A percentile compares a stretch with the other conserved stretches of the same genome.
Evolutionary conservation across 2,113 vertebrate species (phyloP).

Genomic region (Hystrix brachyura): DNA sequence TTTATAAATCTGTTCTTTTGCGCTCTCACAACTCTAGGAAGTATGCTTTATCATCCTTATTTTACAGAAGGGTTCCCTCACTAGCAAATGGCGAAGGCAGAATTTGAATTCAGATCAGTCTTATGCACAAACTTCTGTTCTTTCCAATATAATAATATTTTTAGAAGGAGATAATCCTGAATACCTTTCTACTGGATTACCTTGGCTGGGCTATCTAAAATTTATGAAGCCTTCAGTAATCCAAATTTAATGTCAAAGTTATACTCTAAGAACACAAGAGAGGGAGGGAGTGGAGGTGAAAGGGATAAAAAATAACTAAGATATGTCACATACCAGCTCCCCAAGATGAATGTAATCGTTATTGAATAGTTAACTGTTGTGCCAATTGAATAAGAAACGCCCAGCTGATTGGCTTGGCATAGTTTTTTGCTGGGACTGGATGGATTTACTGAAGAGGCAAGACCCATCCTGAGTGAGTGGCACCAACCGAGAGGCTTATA

Average conservation of each 20-base stretch:
- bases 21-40: background rate
- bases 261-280: background rate
- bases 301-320: background rate
- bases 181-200: conserved; percentile 1
- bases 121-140: background rate
- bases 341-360: background rate
- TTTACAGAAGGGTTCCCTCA: background rate
- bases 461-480: background rate
- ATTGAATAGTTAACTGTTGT: background rate
- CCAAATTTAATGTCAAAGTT: conserved; percentile 28
- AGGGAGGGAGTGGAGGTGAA: background rate
- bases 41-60: background rate
- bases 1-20: background rate
- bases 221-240: background rate
- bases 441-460: background rate
- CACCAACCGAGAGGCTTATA: background rate
- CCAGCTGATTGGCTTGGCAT: background rate
- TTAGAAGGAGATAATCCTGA: background rate
- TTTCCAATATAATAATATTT: background rate
- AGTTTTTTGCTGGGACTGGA: background rate
- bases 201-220: background rate
- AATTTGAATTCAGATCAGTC: background rate
- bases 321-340: background rate
- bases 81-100: background rate
- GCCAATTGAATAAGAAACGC: background rate